Evolutionary conservation across 1,140 invertebrate genomes (phyloP).

Genomic region (Listronotus bonariensis): DNA sequence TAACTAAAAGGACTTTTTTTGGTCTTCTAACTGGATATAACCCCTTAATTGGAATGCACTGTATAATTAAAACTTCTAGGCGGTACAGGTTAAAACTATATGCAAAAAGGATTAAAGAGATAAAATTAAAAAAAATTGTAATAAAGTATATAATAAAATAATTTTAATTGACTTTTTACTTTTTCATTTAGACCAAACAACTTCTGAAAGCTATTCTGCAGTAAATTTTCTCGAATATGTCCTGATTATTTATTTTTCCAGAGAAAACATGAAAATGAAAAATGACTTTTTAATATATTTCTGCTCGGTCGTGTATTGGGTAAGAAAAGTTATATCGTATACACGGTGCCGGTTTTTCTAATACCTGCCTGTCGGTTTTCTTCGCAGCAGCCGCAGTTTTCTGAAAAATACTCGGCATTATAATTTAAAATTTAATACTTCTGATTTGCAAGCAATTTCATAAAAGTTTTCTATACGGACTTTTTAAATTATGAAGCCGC

Average conservation of each 20-base stretch:
- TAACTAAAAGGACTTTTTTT: no score
- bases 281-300: constrained; percentile 37
- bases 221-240: constrained; percentile 1
- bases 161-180: no score
- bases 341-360: constrained; percentile 16
- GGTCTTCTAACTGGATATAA: no score
- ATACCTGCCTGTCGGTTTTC: constrained; percentile 30
- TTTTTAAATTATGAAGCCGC: constrained; percentile 23
- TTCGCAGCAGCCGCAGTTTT: constrained; percentile 14
- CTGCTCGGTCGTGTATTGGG: constrained; percentile 27
- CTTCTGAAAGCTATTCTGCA: no score
- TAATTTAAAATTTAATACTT: constrained; percentile 41
- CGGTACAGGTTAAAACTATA: no score
- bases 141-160: no score
- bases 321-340: constrained; percentile 35
- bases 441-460: constrained; percentile 37
- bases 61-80: no score
- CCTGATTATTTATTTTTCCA: constrained; percentile 27
- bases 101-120: no score
- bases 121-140: no score
- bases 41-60: no score
- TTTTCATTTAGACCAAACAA: no score
- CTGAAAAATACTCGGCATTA: constrained; percentile 36
- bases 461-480: constrained; percentile 25
- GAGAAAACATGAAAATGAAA: constrained; percentile 32